Evolutionary conservation across 2,888 invertebrate genomes (phyloP).

Genomic region (Sepioteuthis lessoniana): DNA sequence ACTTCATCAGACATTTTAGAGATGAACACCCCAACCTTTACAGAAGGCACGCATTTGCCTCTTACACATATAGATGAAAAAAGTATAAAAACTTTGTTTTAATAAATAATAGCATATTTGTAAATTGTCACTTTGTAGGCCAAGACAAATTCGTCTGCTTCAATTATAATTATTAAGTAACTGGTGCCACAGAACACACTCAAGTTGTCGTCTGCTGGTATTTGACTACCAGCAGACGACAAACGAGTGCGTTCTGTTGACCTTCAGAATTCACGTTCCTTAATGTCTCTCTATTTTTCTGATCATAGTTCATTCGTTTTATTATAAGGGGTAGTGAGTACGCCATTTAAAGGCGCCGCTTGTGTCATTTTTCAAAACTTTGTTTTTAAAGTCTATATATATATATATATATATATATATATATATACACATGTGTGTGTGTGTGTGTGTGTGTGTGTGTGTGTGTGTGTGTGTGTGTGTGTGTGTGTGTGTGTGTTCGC

Average conservation of each 20-base stretch:
- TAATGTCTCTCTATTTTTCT: neutral
- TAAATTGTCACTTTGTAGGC: neutral
- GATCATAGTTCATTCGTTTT: constrained; percentile 2
- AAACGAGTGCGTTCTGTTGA: no score
- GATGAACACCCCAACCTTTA: neutral
- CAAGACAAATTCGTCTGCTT: neutral
- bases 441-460: no score
- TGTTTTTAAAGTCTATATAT: no score
- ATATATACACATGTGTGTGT: no score
- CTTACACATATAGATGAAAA: neutral
- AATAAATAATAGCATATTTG: neutral
- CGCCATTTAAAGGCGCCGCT: neutral
- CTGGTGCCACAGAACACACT: neutral
- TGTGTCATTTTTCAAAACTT: neutral
- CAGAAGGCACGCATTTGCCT: neutral
- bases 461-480: no score
- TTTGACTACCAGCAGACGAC: no score
- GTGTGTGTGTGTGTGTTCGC: no score
- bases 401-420: no score
- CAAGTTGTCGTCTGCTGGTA: neutral
- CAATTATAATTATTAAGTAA: constrained; percentile 9
- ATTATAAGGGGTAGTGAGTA: neutral
- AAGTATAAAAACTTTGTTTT: neutral
- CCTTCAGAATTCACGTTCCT: neutral
- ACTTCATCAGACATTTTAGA: neutral